phyloP scores from a whole-genome alignment of 2,888 invertebrate species.

The Acrobasis repandana region DNA sequence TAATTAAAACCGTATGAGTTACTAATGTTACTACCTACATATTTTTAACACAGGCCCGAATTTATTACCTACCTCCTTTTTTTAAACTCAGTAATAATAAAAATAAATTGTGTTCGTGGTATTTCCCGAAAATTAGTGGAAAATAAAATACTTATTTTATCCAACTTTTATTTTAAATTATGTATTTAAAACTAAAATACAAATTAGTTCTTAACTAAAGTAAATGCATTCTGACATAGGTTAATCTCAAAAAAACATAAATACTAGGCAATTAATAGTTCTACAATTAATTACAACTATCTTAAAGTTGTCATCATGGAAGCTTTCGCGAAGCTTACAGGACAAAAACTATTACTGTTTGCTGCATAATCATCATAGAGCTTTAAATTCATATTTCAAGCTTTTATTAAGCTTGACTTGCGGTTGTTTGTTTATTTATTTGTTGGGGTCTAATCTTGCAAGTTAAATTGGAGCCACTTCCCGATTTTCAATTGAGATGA shows the following conservation, averaged over 20 bases:
- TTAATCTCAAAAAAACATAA: conserved; percentile 4
- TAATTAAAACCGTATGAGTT: too few species aligned
- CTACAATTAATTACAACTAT: conserved; percentile 30
- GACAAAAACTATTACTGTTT: conserved; percentile 55
- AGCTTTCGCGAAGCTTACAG: conserved; percentile 52
- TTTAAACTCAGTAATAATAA: too few species aligned
- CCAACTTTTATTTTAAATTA: neutral
- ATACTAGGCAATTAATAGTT: conserved; percentile 2
- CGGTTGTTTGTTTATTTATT: too few species aligned
- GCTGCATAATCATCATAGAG: conserved; percentile 40
- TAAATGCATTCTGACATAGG: conserved; percentile 27
- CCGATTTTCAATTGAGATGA: too few species aligned
- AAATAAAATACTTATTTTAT: neutral
- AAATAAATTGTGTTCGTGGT: neutral
- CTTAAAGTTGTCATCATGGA: conserved; percentile 50
- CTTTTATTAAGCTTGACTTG: too few species aligned
- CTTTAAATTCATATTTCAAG: too few species aligned
- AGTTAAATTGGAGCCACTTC: too few species aligned
- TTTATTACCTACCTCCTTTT: too few species aligned
- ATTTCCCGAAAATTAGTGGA: neutral
- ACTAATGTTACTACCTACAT: too few species aligned
- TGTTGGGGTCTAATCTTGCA: too few species aligned
- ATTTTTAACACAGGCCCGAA: too few species aligned
- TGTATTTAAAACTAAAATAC: neutral
- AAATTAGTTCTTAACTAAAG: conserved; percentile 3